Evolutionary conservation across 2,113 vertebrate genomes (phyloP).

Genomic region (Coturnix japonica): DNA sequence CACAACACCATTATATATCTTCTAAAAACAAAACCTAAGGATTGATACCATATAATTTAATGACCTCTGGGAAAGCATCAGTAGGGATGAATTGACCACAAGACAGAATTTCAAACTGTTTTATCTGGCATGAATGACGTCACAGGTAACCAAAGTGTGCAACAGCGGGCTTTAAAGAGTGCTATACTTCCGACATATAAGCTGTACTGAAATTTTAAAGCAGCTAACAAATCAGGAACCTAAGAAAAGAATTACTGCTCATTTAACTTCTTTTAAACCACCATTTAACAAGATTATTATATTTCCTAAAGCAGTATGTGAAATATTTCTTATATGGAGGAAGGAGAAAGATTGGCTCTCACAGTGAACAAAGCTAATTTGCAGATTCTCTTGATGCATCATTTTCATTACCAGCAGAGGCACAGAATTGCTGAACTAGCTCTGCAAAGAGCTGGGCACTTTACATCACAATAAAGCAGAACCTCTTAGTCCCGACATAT

Average conservation of each 20-base stretch:
- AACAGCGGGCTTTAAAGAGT: background rate
- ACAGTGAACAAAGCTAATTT: background rate
- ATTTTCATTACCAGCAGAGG: background rate
- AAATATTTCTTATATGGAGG: background rate
- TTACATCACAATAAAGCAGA: background rate
- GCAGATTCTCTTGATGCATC: background rate
- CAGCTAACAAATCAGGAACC: background rate
- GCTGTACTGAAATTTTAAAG: background rate
- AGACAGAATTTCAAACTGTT: background rate
- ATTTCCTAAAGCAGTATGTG: background rate
- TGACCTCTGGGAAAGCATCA: background rate
- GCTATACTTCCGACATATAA: background rate
- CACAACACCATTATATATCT: background rate
- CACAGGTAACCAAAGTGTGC: background rate
- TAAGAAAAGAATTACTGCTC: background rate
- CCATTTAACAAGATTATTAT: background rate
- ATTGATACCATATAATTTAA: background rate
- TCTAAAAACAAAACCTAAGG: background rate
- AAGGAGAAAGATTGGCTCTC: background rate
- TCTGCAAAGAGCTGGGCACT: background rate
- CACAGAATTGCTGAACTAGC: background rate
- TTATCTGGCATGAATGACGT: background rate
- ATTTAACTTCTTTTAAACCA: background rate
- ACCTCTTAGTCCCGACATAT: background rate
- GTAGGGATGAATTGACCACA: background rate